Base-by-base conservation (phyloP, 1,140 invertebrate genomes). In the Pinna nobilis region DNA sequence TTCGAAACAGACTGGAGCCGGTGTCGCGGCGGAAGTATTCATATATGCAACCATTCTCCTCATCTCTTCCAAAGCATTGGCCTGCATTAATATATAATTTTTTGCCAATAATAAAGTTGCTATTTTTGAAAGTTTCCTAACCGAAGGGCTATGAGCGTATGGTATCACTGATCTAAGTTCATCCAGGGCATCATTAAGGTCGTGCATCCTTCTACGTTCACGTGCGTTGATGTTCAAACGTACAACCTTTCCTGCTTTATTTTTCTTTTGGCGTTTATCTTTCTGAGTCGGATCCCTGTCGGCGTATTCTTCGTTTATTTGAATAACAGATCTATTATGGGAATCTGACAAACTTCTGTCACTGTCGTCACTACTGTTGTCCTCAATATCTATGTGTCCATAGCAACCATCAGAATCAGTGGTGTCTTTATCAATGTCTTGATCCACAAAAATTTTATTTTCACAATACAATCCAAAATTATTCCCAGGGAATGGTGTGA, bases 61-160 rank as follows among this genome's bases (percentile, higher is more conserved):
- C 82, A 89, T 85, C 78, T 90, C 89, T 44, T 89, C 87, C 25
- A 89, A 71, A n/a, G 86, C 85, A 65, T 88, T 88, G 86, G 92
- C 86, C 90, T 98, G 97, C 97, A 99, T 99, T n/a, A 99, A 92
- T 83, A 99, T 99, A 89, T 98, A 99, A 90, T 99, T 99, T 89
- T 99, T 99, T 59, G 98, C 98, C 61, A 99, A 90, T 0, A 99
- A 90, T 2, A 99, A 91, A 0, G 98, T 99, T 20, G 98, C 98
- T 78, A 99, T 99, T 91, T 99, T 99, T 30, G 96, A 98, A 18
- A 99, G 90, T 89, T 99, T 99, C 47, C 98, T 91, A 13, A 99
- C 98, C 3, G 97, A 98, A 0, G 97, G 97, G 41, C 97, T 98
- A 87, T 98, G 97, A 3, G 97, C 97, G 66, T 90, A 90, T 9